Evolutionary conservation across 2,113 vertebrate species (phyloP).

Genomic region (Labeo rohita): DNA sequence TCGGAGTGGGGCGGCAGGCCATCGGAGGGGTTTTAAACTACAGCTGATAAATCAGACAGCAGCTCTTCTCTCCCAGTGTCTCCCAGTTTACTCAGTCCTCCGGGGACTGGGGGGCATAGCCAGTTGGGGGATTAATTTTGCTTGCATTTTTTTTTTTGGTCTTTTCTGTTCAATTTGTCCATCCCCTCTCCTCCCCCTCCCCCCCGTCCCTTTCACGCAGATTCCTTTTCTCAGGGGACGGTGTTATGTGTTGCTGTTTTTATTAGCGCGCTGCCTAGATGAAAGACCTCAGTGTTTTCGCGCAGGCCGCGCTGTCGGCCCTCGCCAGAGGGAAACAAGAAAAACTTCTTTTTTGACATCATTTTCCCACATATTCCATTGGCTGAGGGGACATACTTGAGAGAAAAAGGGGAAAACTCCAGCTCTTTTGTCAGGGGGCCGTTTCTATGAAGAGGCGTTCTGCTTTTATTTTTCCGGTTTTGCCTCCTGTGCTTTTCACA

Average conservation of each 20-base stretch:
- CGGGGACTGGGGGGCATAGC: slow-evolving; percentile 61
- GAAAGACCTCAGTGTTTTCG: slow-evolving; percentile 71
- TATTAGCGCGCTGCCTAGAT: slow-evolving; percentile 75
- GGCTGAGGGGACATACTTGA: slow-evolving; percentile 72
- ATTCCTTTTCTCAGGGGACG: slow-evolving; percentile 72
- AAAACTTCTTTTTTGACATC: slow-evolving; percentile 75
- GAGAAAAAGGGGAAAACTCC: slow-evolving; percentile 73
- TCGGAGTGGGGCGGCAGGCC: slow-evolving; percentile 63
- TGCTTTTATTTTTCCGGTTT: slow-evolving; percentile 67
- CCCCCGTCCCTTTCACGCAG: slow-evolving; percentile 67
- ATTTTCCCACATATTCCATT: slow-evolving; percentile 83
- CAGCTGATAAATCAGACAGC: slow-evolving; percentile 74
- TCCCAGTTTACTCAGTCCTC: slow-evolving; percentile 49
- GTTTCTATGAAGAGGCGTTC: slow-evolving; percentile 70
- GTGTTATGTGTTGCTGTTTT: slow-evolving; percentile 81
- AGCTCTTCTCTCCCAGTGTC: slow-evolving; percentile 54
- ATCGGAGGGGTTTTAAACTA: slow-evolving; percentile 65
- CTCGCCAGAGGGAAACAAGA: slow-evolving; percentile 67
- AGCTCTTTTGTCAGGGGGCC: slow-evolving; percentile 58
- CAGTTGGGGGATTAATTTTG: slow-evolving; percentile 63
- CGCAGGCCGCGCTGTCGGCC: slow-evolving; percentile 59
- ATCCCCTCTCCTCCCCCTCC: slow-evolving; percentile 45
- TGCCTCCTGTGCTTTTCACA: slow-evolving; percentile 62
- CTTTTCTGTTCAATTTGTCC: slow-evolving; percentile 60
- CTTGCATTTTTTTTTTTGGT: slow-evolving; percentile 61